phyloP scores from a whole-genome alignment of 2,888 invertebrate genomes.

The Tinea pellionella region DNA sequence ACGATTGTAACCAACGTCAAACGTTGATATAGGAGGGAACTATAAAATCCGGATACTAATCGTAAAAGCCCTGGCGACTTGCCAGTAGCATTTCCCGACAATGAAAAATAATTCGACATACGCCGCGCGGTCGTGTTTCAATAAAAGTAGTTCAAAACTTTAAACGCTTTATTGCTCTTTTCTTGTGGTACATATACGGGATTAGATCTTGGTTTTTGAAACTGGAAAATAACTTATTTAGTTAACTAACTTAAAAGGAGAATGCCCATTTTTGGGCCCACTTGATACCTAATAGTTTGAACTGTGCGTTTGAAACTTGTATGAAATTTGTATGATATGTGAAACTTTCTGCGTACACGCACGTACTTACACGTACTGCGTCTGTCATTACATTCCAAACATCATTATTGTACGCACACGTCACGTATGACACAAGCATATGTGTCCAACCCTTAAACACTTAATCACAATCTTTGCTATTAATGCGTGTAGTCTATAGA shows the following conservation, averaged over 20 bases:
- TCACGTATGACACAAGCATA: too few species aligned
- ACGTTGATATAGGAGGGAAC: constrained; percentile 40
- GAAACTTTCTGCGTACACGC: too few species aligned
- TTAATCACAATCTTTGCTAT: too few species aligned
- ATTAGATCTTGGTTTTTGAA: background rate
- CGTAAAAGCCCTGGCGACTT: constrained; percentile 56
- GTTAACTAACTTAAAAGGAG: background rate
- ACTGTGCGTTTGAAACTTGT: too few species aligned
- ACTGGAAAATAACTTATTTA: background rate
- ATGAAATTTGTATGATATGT: too few species aligned
- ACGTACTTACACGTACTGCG: too few species aligned
- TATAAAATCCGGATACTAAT: constrained; percentile 55
- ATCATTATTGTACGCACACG: too few species aligned
- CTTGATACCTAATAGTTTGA: too few species aligned
- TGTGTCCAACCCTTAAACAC: too few species aligned
- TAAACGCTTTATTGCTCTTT: constrained; percentile 31
- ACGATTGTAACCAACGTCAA: constrained; percentile 8
- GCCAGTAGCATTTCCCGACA: constrained; percentile 47
- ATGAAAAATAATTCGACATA: constrained; percentile 61
- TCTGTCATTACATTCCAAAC: too few species aligned
- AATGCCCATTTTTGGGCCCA: too few species aligned
- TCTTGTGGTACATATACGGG: background rate
- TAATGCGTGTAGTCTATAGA: too few species aligned
- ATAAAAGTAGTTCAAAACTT: constrained; percentile 20
- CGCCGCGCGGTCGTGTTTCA: constrained; percentile 20